phyloP scores from a whole-genome alignment of 2,888 invertebrate species.

The Ornithoptera alexandrae region DNA sequence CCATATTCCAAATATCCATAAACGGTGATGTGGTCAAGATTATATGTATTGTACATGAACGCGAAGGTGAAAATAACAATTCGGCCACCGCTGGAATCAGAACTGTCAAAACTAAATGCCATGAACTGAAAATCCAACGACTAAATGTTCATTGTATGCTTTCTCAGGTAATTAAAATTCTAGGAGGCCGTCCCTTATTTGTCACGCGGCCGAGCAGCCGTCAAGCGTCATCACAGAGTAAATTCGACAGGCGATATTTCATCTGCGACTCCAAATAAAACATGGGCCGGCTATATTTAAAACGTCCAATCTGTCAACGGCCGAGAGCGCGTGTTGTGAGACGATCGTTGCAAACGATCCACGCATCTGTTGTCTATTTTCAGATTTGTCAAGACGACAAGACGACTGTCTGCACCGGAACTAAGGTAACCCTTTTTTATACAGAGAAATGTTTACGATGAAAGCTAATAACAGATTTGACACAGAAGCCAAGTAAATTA shows the following conservation, averaged over 20 bases:
- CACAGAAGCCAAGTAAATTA: constrained; percentile 13
- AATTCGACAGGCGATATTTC: constrained; percentile 69
- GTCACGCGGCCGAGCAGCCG: constrained; percentile 25
- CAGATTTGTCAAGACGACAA: constrained; percentile 64
- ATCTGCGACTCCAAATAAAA: constrained; percentile 70
- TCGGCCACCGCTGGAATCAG: no score
- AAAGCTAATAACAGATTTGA: constrained; percentile 44
- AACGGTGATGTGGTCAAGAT: no score
- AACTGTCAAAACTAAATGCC: not conserved
- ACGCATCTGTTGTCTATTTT: constrained; percentile 75
- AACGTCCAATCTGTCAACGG: constrained; percentile 78
- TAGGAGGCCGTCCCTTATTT: constrained; percentile 34
- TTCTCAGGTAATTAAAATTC: constrained; percentile 11
- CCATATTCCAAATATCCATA: not conserved
- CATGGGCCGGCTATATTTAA: constrained; percentile 72
- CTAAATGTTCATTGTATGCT: not conserved
- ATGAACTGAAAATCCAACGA: not conserved
- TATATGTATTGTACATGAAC: no score
- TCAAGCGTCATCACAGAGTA: constrained; percentile 36
- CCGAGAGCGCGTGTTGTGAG: constrained; percentile 73
- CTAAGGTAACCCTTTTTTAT: constrained; percentile 60
- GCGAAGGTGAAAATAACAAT: no score
- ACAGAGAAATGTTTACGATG: constrained; percentile 42
- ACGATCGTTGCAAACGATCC: constrained; percentile 75
- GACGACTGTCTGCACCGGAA: constrained; percentile 68